Base-by-base conservation (phyloP, 2,797 vertebrate species). In the Ambastaia sidthimunki region DNA sequence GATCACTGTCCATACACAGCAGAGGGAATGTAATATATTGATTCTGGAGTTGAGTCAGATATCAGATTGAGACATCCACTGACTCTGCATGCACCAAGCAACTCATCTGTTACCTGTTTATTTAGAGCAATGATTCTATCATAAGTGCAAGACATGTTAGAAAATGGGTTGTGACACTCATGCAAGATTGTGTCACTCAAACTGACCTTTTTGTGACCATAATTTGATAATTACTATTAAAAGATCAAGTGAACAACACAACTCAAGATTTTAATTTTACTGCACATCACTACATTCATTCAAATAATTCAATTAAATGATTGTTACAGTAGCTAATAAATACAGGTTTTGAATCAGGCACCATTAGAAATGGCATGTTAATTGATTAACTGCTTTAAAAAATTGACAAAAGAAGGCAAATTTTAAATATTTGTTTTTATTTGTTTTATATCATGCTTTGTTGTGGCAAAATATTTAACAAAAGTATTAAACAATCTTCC, bases 161-260 rank as follows among this genome's bases (percentile, higher is more conserved):
- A 69, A 60, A n/a, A n/a, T n/a, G n/a, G n/a, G n/a, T n/a, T n/a
- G n/a, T n/a, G n/a, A n/a, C n/a, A n/a, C n/a, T n/a, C 15, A 2
- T 13, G 7, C 41, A 68, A 44, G n/a, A 73, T 15, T 62, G 34
- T 37, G 37, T 60, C 23, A 65, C 10, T 31, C 5, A 63, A 47
- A 37, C 11, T 16, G 3, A 60, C n/a, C 11, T 52, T 70, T 71
- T 68, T 76, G 75, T 78, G 74, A 37, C 7, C 34, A 41, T 10
- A 0, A 41, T 41, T 41, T 41, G 37, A 75, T 73, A 71, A 83
- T 76, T 82, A 73, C 78, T 82, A 85, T 71, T 85, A 83, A 83
- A 82, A 28, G n/a, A 54, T 80, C 12, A 69, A 34, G 31, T 63
- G 62, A 54, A 60, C 7, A 15, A 67, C 4, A 7, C 25, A 18